Evolutionary conservation across 2,888 invertebrate genomes (phyloP), one percentile per base, ranked within the genome.

Genomic region (Cheilosia pagana): DNA sequence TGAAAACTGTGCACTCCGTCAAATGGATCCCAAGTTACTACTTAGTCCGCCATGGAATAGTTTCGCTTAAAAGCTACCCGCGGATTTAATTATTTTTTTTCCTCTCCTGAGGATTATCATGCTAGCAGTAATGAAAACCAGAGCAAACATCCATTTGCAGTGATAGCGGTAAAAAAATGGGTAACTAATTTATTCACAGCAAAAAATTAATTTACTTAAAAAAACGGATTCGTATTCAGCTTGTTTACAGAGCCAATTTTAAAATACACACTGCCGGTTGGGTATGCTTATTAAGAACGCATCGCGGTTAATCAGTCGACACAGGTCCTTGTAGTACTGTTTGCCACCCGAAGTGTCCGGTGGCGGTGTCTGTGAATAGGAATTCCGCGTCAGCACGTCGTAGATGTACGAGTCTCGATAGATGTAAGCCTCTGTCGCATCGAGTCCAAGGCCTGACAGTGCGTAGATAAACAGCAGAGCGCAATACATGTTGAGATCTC

Each of bases 1-100:
- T 78, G 70, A 63, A 55, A 70, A 63, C 50, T 55, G 45, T 78
- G 45, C 70, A 63, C 70, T 63, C 55, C 57, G 28, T 57, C 48
- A 62, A 78, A 63, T 78, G 70, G 57, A 71, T 63, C 71, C 31
- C 25, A 19, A 55, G 65, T 76, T 52, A 57, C 41, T 52, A 57
- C 41, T 59, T 50, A 52, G 52, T 67, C 8, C 19, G 16, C 2
- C 28, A 57, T 16, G 21, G 39, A 41, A 25, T 74, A 59, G 39
- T 50, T 67, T 67, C 41, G 28, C 41, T 59, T 67, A 28, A 19
- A 52, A 72, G 50, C 41, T 71, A 21, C 12, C 3, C 4, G 21
- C 16, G 60, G 50, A 72, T 52, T 41, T 43, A 53, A 72, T 52
- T 50, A 43, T 21, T 43, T 41, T 43, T 41, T 62, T 35, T 3